Evolutionary conservation across 2,113 vertebrate genomes (phyloP).

Genomic region (Megaceryle torquata): DNA sequence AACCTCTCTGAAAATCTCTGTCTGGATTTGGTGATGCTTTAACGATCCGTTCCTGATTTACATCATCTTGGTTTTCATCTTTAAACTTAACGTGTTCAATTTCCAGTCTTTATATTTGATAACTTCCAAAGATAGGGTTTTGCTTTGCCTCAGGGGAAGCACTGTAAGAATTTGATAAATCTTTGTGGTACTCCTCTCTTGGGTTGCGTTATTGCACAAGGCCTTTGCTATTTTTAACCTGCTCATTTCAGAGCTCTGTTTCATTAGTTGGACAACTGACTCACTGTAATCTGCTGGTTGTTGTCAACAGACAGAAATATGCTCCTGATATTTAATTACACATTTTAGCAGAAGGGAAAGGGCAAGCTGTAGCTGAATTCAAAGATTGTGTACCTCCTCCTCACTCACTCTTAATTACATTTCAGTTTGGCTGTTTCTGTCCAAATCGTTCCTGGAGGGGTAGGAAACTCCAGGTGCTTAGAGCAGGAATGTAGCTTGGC

Average conservation of each 20-base stretch:
- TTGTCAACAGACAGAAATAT: not conserved
- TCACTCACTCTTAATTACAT: not conserved
- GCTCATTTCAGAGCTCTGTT: not conserved
- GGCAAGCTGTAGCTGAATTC: not conserved
- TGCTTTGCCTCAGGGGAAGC: not conserved
- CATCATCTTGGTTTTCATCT: not conserved
- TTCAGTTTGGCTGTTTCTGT: not conserved
- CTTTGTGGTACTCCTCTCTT: not conserved
- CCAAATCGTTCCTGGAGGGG: not conserved
- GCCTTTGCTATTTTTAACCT: slow-evolving; percentile 5
- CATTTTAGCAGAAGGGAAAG: not conserved
- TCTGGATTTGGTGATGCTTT: not conserved
- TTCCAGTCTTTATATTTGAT: not conserved
- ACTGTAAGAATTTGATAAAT: not conserved
- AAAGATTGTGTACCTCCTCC: not conserved
- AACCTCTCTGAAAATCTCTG: not conserved
- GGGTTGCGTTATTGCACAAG: not conserved
- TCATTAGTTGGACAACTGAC: not conserved
- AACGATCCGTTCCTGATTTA: not conserved
- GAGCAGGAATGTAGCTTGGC: not conserved
- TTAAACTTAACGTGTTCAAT: not conserved
- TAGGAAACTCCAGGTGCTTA: not conserved
- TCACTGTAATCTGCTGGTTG: not conserved
- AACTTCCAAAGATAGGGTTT: not conserved
- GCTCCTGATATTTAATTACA: not conserved